A percentile compares a stretch with the other conserved stretches of the same genome.
Conservation (phyloP, 1,140 invertebrate genomes). For the Sesamia nonagrioides region DNA sequence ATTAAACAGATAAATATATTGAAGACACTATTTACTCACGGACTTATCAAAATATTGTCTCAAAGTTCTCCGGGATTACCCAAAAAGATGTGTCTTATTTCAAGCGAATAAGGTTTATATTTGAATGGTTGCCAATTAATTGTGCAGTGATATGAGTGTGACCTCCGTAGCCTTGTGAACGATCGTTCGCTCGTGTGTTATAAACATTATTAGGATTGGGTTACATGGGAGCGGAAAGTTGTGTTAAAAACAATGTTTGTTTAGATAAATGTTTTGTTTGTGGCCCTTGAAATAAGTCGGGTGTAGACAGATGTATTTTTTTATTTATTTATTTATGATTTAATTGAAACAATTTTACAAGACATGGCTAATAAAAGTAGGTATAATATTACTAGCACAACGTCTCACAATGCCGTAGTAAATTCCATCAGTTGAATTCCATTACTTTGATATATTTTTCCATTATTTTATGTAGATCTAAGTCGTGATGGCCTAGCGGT, state of each 20-base stretch:
- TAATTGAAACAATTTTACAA: too few species aligned
- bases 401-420: too few species aligned
- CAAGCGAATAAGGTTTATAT: conserved; percentile 10
- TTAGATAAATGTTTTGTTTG: background rate
- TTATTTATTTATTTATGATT: too few species aligned
- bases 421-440: too few species aligned
- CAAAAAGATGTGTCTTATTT: background rate
- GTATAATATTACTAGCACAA: too few species aligned
- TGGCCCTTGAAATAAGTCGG: too few species aligned
- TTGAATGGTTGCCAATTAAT: background rate
- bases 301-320: too few species aligned
- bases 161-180: conserved; percentile 26
- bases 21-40: background rate
- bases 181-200: conserved; percentile 9
- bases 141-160: conserved; percentile 6
- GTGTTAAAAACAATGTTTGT: too few species aligned
- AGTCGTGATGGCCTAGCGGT: too few species aligned
- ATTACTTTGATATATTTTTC: too few species aligned
- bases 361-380: too few species aligned
- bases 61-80: background rate
- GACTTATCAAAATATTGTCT: conserved; percentile 18
- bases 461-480: too few species aligned
- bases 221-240: conserved; percentile 45
- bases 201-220: conserved; percentile 32
- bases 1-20: conserved; percentile 7